Conservation (phyloP, 2,797 vertebrate species). For the Tangara arthus region DNA sequence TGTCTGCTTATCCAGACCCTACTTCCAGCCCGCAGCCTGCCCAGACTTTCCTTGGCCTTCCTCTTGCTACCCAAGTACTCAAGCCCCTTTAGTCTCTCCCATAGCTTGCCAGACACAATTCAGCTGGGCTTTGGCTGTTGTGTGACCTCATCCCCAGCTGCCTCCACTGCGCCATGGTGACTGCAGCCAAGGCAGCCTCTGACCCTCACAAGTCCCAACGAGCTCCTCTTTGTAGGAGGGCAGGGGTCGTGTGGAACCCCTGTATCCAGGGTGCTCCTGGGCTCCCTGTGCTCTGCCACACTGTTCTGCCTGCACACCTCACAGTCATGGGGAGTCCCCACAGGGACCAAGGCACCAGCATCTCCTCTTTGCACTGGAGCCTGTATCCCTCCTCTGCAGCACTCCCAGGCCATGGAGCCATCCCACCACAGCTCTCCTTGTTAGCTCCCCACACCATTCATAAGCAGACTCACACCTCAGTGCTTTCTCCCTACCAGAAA, state of each 20-base stretch:
- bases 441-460: too few species aligned
- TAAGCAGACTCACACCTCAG: not conserved
- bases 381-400: not conserved
- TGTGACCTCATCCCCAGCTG: not conserved
- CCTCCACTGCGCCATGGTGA: fast-evolving
- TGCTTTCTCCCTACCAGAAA: fast-evolving
- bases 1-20: not conserved
- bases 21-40: not conserved
- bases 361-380: fast-evolving
- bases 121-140: not conserved
- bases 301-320: not conserved
- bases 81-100: not conserved
- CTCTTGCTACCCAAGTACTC: not conserved
- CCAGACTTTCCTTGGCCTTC: not conserved
- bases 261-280: not conserved
- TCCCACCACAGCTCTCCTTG: fast-evolving
- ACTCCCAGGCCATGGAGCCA: not conserved
- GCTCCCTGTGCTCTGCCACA: not conserved
- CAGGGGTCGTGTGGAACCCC: not conserved
- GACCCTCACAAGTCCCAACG: not conserved
- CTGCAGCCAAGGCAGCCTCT: not conserved
- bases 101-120: fast-evolving
- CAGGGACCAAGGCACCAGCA: not conserved
- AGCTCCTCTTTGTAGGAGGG: too few species aligned
- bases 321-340: fast-evolving